A percentile compares a stretch with the other conserved stretches of the same genome.
These are phyloP conservation scores for Ypsolopha sequella DNA, from an alignment of 2,888 invertebrate species.

Conservation along the genomic window DNA sequence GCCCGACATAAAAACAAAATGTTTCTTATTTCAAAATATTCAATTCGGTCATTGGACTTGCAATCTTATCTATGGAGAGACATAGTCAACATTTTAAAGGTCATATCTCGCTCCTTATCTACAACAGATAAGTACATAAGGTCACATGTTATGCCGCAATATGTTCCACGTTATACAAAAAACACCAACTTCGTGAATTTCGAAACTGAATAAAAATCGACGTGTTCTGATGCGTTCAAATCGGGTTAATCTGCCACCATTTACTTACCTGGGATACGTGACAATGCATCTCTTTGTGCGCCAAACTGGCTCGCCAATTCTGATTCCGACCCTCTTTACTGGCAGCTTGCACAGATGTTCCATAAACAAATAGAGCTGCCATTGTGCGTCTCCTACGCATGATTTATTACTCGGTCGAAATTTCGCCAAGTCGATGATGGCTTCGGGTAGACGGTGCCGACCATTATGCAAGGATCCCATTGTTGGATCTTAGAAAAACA, in stretches of 20 bases:
- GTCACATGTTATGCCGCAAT: conserved; percentile 25
- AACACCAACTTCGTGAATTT: conserved; percentile 4
- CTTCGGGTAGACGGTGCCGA: conserved; percentile 32
- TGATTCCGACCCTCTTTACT: conserved; percentile 25
- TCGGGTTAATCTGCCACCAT: conserved; percentile 65
- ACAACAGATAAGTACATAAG: conserved; percentile 47
- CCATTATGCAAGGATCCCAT: conserved; percentile 59
- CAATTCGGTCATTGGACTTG: conserved; percentile 62
- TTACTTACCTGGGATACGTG: conserved; percentile 44
- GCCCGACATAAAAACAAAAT: background rate
- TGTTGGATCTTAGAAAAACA: conserved; percentile 50
- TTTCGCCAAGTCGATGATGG: conserved; percentile 51
- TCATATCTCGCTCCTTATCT: conserved; percentile 54
- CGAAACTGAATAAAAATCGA: conserved; percentile 34
- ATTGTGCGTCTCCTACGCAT: conserved; percentile 59
- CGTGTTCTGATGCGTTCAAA: conserved; percentile 41
- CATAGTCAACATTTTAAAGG: conserved; percentile 58
- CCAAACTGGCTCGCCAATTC: conserved; percentile 38
- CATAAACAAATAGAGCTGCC: conserved; percentile 48
- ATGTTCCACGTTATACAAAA: conserved; percentile 11
- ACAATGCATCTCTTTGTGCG: conserved; percentile 45
- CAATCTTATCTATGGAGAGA: conserved; percentile 45
- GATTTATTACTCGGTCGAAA: conserved; percentile 47
- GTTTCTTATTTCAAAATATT: background rate
- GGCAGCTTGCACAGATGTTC: conserved; percentile 50